Evolutionary conservation across 2,797 vertebrate species (phyloP).

Genomic region (Aphelocoma californica): DNA sequence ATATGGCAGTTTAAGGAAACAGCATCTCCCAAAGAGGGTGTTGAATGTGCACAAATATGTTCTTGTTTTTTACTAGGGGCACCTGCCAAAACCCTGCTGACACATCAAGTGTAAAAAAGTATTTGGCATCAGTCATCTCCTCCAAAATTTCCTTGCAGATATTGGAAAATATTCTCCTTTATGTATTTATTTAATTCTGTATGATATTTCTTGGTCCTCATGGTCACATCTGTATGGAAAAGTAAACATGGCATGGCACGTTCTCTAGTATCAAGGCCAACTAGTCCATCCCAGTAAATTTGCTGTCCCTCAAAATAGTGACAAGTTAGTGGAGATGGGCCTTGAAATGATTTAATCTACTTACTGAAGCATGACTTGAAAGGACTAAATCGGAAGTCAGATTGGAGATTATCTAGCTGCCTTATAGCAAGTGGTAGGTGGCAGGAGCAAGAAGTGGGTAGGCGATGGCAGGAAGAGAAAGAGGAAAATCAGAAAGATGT

Average conservation of each 20-base stretch:
- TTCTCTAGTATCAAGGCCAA: not conserved
- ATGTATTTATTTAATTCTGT: slow-evolving; percentile 39
- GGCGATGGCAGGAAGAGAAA: not conserved
- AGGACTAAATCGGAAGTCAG: not conserved
- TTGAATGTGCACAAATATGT: slow-evolving; percentile 62
- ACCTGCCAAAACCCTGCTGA: slow-evolving; percentile 61
- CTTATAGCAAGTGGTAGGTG: not conserved
- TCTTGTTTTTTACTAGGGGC: slow-evolving; percentile 54
- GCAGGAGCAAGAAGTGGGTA: not conserved
- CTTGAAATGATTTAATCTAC: not conserved
- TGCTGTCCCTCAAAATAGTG: not conserved
- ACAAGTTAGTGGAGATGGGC: not conserved
- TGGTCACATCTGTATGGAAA: slow-evolving; percentile 22
- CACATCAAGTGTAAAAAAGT: slow-evolving; percentile 54
- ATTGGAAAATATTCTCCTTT: slow-evolving; percentile 50
- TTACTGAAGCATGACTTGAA: not conserved
- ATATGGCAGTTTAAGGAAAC: slow-evolving; percentile 57
- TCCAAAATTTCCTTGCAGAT: slow-evolving; percentile 46
- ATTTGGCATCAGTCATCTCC: slow-evolving; percentile 40
- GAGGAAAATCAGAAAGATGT: not conserved
- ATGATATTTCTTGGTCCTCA: slow-evolving; percentile 16
- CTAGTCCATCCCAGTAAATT: not conserved
- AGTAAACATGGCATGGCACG: not conserved
- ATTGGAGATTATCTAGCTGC: not conserved
- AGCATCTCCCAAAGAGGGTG: slow-evolving; percentile 63